Evolutionary conservation across 2,888 invertebrate genomes (phyloP).

Genomic region (Octonoba sinensis): DNA sequence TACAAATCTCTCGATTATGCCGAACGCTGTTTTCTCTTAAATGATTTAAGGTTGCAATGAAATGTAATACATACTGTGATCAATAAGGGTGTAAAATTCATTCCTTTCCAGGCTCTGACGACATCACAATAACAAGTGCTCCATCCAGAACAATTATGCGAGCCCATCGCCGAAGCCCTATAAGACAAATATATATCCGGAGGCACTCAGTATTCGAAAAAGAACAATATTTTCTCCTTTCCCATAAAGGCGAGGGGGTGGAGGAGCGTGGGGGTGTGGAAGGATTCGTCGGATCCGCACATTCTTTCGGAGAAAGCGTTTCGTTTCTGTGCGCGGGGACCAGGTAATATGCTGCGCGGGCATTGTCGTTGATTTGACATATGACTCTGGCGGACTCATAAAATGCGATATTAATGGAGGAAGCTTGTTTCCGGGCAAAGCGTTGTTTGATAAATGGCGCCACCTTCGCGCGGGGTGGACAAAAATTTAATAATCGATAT

Average conservation of each 20-base stretch:
- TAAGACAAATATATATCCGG: too few relatives aligned
- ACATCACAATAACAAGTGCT: too few relatives aligned
- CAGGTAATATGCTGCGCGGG: conserved; percentile 30
- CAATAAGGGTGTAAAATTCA: too few relatives aligned
- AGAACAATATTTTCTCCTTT: conserved; percentile 9
- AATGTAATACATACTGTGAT: too few relatives aligned
- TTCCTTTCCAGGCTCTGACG: too few relatives aligned
- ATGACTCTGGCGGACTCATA: conserved; percentile 62
- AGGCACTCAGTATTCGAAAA: too few relatives aligned
- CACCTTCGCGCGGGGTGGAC: conserved; percentile 47
- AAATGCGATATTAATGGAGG: conserved; percentile 65
- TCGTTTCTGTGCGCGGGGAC: conserved; percentile 13
- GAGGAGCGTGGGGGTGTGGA: conserved; percentile 2
- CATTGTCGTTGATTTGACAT: conserved; percentile 65
- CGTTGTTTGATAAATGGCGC: conserved; percentile 47
- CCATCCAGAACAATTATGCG: too few relatives aligned
- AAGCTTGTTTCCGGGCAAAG: conserved; percentile 29
- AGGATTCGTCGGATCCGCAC: conserved; percentile 20
- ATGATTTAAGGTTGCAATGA: too few relatives aligned
- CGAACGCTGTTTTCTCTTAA: too few relatives aligned
- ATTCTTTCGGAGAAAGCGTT: conserved; percentile 59
- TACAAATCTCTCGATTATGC: too few relatives aligned
- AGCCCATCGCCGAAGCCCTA: too few relatives aligned
- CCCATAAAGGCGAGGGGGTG: background rate
- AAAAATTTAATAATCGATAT: conserved; percentile 66